Evolutionary conservation across 1,140 invertebrate species (phyloP), one percentile per base, ranked within the genome.

Genomic region (Thaumetopoea pityocampa): DNA sequence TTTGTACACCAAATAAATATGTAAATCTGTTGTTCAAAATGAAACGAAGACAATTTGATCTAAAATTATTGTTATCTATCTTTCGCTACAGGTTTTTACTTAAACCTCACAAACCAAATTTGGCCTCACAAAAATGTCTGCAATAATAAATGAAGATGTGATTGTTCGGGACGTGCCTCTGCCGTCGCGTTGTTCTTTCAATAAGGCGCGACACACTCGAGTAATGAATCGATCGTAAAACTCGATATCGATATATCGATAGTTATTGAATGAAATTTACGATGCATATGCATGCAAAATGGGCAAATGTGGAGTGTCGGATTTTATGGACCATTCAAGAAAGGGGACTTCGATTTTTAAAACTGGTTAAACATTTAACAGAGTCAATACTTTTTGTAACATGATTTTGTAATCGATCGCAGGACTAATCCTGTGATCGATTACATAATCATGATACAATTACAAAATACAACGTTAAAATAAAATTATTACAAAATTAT

Each of bases 91-190:
- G 22, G 9, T 24, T 30, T 27, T 40, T 9, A 20, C 20, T 42
- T 16, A 23, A 10, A 37, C 43, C 33, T 26, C 28, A 38, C 32
- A 32, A 28, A 22, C 4, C 16, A 28, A 35, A 30, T 42, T 41
- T 41, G 40, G 46, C 53, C 64, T 69, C 55, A 55, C 51, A 60
- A 71, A 72, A 68, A 83, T 70, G 67, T 66, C 57, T 58, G 30
- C 20, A 27, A 67, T 74, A 80, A 83, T 83, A 80, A 83, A 83
- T 83, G 73, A 83, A 83, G 78, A 83, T 83, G 78, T 82, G 76
- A 83, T 80, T 80, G 78, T 80, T 67, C 74, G 47, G 51, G 57
- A 68, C 60, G 58, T 59, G 62, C 48, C 57, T 56, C 47, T 50
- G 51, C n/a, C n/a, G n/a, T n/a, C n/a, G 54, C 59, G 65, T 70